Base-by-base conservation (phyloP, 2,888 invertebrate species). In the Ariolimax columbianus region DNA sequence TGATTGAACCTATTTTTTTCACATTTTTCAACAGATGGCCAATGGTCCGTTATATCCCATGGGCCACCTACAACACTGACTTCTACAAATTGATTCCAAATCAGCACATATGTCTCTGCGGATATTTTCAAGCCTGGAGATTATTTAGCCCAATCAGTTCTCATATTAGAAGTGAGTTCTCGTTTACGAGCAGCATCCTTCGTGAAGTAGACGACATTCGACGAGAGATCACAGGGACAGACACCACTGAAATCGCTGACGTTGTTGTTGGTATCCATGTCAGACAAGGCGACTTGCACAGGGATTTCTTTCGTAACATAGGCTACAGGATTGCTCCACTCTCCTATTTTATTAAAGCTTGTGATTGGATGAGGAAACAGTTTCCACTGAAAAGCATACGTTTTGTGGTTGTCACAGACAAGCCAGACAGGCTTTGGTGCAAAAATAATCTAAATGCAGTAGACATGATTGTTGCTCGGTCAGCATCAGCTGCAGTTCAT, bases 81-180 rank as follows among this genome's bases (percentile, higher is more conserved):
- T 63, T 63, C n/a, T 63, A 63, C 59, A n/a, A 63, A 63, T 11
- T 63, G n/a, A 63, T 63, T n/a, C 59, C 59, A 2, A 26, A 11
- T n/a, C 26, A 55, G 19, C 4, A 55, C 36, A 33, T 47, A 3
- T 36, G 47, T 19, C 51, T 77, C 51, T 33, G 55, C n/a, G 77
- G 77, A 36, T 77, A 47, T 51, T 77, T 77, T 7, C 77, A 77
- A 23, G 51, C 77, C n/a, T 77, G 36, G 47, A 77, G 38, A 77
- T 77, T n/a, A 6, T 51, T 77, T 77, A 51, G 36, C 17, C 7
- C 55, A 30, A 36, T 77, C 14, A 36, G 55, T 55, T 33, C 77
- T 30, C 14, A 36, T 17, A n/a, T 47, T 33, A 36, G 47, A 51
- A 33, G 23, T 33, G 55, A 63, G n/a, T 63, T 63, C n/a, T 7